Percentiles rank a stretch among this genome's conserved stretches.
These are phyloP conservation scores for Toxotes lorentzi DNA, from an alignment of 2,797 vertebrate species.

Conservation along the genomic window DNA sequence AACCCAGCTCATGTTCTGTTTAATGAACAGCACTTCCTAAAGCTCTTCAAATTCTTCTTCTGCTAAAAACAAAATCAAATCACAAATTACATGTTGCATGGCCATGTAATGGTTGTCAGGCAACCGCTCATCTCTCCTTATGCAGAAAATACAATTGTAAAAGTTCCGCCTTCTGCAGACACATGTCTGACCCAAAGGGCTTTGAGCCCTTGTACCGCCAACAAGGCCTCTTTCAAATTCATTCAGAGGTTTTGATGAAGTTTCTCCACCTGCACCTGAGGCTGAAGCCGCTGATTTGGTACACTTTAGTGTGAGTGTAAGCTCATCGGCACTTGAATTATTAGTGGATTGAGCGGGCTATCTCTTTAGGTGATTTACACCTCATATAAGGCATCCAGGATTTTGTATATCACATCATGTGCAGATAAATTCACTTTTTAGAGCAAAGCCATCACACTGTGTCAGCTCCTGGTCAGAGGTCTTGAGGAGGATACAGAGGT, in stretches of 20 bases:
- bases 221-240: constrained; percentile 41
- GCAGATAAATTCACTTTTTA: constrained; percentile 41
- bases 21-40: constrained; percentile 19
- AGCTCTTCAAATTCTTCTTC: not conserved
- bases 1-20: constrained; percentile 24
- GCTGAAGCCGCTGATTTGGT: constrained; percentile 31
- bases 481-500: constrained; percentile 40
- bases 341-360: constrained; percentile 42
- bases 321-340: constrained; percentile 48
- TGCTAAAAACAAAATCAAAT: constrained; percentile 10
- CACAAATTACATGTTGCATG: constrained; percentile 14
- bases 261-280: constrained; percentile 31
- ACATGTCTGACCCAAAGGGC: constrained; percentile 9
- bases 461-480: constrained; percentile 47
- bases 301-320: constrained; percentile 12
- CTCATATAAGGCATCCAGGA: constrained; percentile 18
- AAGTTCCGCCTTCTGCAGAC: constrained; percentile 32
- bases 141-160: constrained; percentile 14
- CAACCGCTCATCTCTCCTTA: not conserved
- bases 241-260: constrained; percentile 39
- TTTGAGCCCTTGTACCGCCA: constrained; percentile 8
- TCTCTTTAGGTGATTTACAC: constrained; percentile 49
- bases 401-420: constrained; percentile 36
- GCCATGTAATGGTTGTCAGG: constrained; percentile 16
- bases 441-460: constrained; percentile 31